Percentiles rank a stretch among this genome's conserved stretches.
Evolutionary conservation across 1,140 invertebrate genomes (phyloP).

Genomic region (Pararge aegeria): DNA sequence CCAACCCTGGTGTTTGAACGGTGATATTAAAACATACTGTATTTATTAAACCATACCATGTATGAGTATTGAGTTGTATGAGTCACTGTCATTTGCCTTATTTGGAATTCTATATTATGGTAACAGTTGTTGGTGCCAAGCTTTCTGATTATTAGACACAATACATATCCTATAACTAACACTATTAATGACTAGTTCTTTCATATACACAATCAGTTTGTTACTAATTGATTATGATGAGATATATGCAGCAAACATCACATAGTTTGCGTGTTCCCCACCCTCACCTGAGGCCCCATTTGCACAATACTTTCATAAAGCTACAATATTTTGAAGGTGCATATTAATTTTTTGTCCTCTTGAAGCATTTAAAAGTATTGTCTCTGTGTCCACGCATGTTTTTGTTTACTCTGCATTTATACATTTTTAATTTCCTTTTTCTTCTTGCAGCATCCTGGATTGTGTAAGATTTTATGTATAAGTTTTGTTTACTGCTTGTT

Average conservation of each 20-base stretch:
- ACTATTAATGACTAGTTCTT: neutral
- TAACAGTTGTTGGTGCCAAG: conserved; percentile 3
- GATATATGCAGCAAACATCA: conserved; percentile 57
- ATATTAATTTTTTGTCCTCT: conserved; percentile 41
- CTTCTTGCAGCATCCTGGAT: conserved; percentile 32
- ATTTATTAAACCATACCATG: neutral
- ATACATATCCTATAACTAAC: neutral
- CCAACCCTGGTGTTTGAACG: no score
- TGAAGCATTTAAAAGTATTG: conserved; percentile 41
- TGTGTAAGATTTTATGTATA: conserved; percentile 34
- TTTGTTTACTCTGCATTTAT: conserved; percentile 54
- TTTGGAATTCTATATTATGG: neutral
- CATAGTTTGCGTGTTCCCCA: conserved; percentile 53
- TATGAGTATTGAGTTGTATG: neutral
- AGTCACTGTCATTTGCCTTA: conserved; percentile 1
- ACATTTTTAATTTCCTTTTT: conserved; percentile 42
- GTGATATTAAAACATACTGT: no score
- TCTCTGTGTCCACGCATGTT: conserved; percentile 79
- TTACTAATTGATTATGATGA: neutral
- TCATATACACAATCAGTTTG: neutral
- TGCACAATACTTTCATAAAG: conserved; percentile 60
- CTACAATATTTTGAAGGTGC: conserved; percentile 37
- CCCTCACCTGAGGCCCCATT: conserved; percentile 71
- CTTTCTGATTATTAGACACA: neutral
- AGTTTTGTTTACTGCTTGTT: conserved; percentile 43